These are phyloP conservation scores for Graphium colonna DNA, from an alignment of 2,888 invertebrate genomes.

Conservation along the genomic window DNA sequence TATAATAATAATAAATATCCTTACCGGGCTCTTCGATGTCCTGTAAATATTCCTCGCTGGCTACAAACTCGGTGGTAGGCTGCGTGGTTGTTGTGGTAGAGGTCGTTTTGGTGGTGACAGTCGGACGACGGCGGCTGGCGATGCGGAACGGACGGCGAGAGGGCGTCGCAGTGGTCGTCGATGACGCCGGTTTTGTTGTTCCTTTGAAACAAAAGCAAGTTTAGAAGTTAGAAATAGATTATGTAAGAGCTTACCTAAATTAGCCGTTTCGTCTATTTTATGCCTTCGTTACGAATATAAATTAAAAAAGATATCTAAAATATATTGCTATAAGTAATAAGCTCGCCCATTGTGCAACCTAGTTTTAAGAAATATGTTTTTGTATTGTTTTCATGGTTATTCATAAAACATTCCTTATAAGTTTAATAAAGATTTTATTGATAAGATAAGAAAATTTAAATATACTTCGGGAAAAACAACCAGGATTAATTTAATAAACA, in stretches of 20 bases:
- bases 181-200: constrained; percentile 28
- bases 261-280: too few relatives aligned
- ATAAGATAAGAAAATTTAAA: too few relatives aligned
- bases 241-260: neutral
- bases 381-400: too few relatives aligned
- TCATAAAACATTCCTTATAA: too few relatives aligned
- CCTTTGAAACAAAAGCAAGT: constrained; percentile 27
- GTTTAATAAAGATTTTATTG: too few relatives aligned
- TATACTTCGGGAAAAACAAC: too few relatives aligned
- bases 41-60: constrained; percentile 61
- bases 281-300: too few relatives aligned
- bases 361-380: too few relatives aligned
- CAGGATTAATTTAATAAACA: too few relatives aligned
- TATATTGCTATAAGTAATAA: too few relatives aligned
- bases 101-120: constrained; percentile 31
- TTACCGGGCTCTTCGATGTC: constrained; percentile 53
- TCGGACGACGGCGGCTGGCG: constrained; percentile 52
- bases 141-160: constrained; percentile 60
- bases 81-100: constrained; percentile 36
- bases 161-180: constrained; percentile 27
- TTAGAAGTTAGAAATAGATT: constrained; percentile 4
- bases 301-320: too few relatives aligned
- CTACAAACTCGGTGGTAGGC: constrained; percentile 37
- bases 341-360: too few relatives aligned
- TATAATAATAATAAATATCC: constrained; percentile 30